Base-by-base conservation (phyloP, 2,113 vertebrate genomes). In the Cyprinodon brontotheroides region DNA sequence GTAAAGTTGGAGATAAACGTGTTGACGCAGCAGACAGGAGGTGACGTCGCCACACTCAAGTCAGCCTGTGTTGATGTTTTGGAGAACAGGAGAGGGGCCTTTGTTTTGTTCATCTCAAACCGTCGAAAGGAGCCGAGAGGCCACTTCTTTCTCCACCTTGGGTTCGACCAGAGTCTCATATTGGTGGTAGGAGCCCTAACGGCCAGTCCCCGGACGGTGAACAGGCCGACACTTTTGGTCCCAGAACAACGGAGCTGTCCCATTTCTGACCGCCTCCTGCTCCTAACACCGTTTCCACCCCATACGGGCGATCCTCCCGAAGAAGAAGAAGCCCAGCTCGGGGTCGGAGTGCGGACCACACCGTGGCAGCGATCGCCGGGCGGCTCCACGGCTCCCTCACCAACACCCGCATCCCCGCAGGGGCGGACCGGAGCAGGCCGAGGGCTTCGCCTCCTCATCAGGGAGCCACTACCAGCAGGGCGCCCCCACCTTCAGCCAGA, bases 251-350 rank as follows among this genome's bases (percentile, higher is more conserved):
- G 92, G 91, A 91, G 79, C 89, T 89, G 85, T 91, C 87, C 65
- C 85, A 57, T 57, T 84, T 85, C 86, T 82, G 89, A 92, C 90
- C 89, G 89, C 83, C 87, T 85, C 70, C 74, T 62, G 72, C 78
- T 65, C 71, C 68, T 65, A 69, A 69, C 80, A 81, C 80, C 71
- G 70, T 79, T 78, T 81, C 78, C 83, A 90, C 90, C n/a, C n/a
- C 95, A 97, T 97, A n/a, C n/a, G n/a, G 96, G 97, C 96, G 89
- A 97, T 97, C 87, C 96, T 97, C 64, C 96, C 96, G 77, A 97
- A 97, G 95, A 97, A n/a, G n/a, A n/a, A 97, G 95, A 97, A 97
- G 86, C 95, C 96, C 87, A 92, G 93, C 94, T 95, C 59, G 86
- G 92, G 61, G 93, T 94, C 78, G 86, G 95, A 2, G 93, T 94